Conservation (phyloP, 2,888 invertebrate species). For the Lymantria dispar region DNA sequence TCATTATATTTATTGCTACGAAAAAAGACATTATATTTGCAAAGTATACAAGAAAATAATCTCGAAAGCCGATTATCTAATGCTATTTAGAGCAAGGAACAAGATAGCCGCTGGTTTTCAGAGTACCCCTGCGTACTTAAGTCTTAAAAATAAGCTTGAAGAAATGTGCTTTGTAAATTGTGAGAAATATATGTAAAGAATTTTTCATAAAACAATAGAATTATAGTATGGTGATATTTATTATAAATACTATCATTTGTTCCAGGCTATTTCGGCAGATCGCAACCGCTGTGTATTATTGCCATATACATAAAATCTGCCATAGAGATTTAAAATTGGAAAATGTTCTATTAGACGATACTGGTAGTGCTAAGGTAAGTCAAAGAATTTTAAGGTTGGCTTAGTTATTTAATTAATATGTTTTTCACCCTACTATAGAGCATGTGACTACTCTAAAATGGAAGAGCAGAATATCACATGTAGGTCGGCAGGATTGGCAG, state of each 20-base stretch:
- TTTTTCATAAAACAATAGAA: too few relatives aligned
- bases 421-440: not conserved
- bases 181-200: too few relatives aligned
- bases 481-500: too few relatives aligned
- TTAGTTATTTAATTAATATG: not conserved
- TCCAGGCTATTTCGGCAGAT: constrained; percentile 96
- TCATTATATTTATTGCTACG: too few relatives aligned
- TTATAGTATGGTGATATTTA: not conserved
- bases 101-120: too few relatives aligned
- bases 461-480: not conserved
- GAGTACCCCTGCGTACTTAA: too few relatives aligned
- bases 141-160: too few relatives aligned
- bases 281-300: constrained; percentile 97
- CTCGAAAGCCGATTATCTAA: too few relatives aligned
- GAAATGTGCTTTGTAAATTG: too few relatives aligned
- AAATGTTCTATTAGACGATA: constrained; percentile 95
- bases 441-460: not conserved
- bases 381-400: not conserved
- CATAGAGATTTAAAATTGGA: constrained; percentile 98
- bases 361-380: constrained; percentile 95
- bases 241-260: constrained; percentile 25
- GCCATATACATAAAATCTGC: constrained; percentile 99
- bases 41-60: too few relatives aligned
- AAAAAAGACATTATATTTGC: too few relatives aligned
- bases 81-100: too few relatives aligned